Evolutionary conservation across 2,888 invertebrate species (phyloP).

Genomic region (Ernsta delagoae): DNA sequence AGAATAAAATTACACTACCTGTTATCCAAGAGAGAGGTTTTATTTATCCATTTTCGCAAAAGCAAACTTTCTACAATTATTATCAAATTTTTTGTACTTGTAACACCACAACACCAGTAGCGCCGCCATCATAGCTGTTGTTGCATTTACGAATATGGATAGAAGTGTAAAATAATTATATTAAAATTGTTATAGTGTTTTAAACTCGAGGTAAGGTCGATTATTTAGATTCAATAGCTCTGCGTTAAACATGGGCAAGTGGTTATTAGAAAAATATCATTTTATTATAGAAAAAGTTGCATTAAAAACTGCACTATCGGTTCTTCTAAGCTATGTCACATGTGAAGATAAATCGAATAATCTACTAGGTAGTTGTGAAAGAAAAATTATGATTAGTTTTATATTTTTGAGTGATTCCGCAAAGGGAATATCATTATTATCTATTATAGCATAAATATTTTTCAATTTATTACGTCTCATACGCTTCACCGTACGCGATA

Average conservation of each 20-base stretch:
- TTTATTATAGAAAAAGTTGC: slow-evolving; percentile 64
- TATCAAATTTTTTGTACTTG: slow-evolving; percentile 23
- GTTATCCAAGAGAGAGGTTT: slow-evolving; percentile 61
- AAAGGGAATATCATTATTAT: not conserved
- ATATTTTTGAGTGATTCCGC: not conserved
- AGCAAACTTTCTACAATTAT: slow-evolving; percentile 38
- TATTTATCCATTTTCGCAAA: slow-evolving; percentile 63
- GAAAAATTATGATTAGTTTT: not conserved
- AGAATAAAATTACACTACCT: slow-evolving; percentile 63
- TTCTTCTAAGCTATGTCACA: slow-evolving; percentile 50
- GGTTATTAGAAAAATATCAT: slow-evolving; percentile 76
- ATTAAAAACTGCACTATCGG: slow-evolving; percentile 56
- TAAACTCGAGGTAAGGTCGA: slow-evolving; percentile 40
- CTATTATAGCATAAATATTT: not conserved
- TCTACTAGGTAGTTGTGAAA: slow-evolving; percentile 2
- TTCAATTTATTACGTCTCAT: not conserved
- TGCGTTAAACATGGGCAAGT: slow-evolving; percentile 36
- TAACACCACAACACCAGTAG: not conserved
- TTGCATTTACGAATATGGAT: slow-evolving; percentile 23
- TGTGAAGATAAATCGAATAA: slow-evolving; percentile 41
- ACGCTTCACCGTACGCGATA: slow-evolving; percentile 5
- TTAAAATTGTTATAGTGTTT: slow-evolving; percentile 9
- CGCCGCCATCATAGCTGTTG: not conserved
- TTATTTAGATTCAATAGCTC: slow-evolving; percentile 42
- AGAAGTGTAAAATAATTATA: not conserved